Evolutionary conservation across 2,113 vertebrate genomes (phyloP), one percentile per base, ranked within the genome.

Genomic region (Phyllopteryx taeniolatus): DNA sequence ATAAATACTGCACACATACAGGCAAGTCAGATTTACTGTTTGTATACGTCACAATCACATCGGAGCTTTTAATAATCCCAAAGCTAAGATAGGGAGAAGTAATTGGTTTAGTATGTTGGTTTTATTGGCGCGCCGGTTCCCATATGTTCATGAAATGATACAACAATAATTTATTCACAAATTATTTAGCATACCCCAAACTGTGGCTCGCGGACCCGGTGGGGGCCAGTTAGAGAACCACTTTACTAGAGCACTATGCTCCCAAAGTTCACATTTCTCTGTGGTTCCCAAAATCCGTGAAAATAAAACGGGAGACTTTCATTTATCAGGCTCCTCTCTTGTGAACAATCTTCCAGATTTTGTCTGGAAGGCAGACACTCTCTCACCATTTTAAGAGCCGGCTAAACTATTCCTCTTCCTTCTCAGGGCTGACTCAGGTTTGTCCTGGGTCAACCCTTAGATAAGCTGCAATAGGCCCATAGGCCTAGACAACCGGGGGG

Each of bases 41-140:
- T 33, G 57, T 33, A 60, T 17, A 60, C 27, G 57, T 60, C 57
- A 60, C 57, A 60, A 60, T 60, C 27, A 60, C 33, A 60, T 60
- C 57, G 33, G 13, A 60, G 57, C 57, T 60, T 31, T 60, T 60
- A 33, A 35, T 60, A 35, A 60, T 27, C 31, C 27, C 14, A 60
- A 33, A 60, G 57, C 57, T 60, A 60, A 60, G 14, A 27, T 35
- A 33, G 31, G 31, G 31, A 15, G 13, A 35, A 33, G 31, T 60
- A 60, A 60, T 60, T 60, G 57, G 27, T 60, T 60, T 60, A 60
- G 57, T 60, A 33, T 17, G 27, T 31, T 27, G 27, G 10, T 60
- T 60, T 35, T 60, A 60, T 60, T 15, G 27, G 31, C 5, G 5
- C 31, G 6, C 3, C 10, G 56, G 10, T 60, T 11, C 57, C 27